A percentile compares a stretch with the other conserved stretches of the same genome.
These are phyloP conservation scores for Tribolium castaneum DNA, from an alignment of 1,140 invertebrate species.

Conservation along the genomic window DNA sequence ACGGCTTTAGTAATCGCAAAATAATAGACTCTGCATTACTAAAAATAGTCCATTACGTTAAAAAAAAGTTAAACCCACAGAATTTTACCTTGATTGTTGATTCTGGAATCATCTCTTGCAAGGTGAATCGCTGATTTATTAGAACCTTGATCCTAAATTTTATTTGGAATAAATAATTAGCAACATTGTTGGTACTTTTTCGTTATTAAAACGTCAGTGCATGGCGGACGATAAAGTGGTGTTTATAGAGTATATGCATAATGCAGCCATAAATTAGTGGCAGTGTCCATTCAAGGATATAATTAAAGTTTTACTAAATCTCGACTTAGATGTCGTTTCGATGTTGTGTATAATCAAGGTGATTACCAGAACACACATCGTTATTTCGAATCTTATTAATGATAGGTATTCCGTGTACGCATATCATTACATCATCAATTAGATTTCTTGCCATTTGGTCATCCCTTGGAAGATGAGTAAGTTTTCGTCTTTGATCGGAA, in stretches of 20 bases:
- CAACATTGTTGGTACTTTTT: not conserved
- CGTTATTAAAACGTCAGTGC: slow-evolving; percentile 2
- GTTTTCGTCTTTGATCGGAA: not conserved
- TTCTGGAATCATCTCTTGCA: not conserved
- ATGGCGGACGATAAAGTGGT: not conserved
- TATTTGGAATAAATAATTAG: not conserved
- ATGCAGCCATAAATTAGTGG: slow-evolving; percentile 16
- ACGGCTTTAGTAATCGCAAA: not conserved
- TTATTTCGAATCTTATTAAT: not conserved
- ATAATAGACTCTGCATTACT: slow-evolving; percentile 1
- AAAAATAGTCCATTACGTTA: slow-evolving; percentile 15
- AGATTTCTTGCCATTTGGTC: not conserved
- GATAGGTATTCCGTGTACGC: not conserved
- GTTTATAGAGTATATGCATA: slow-evolving; percentile 5
- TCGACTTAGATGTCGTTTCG: slow-evolving; percentile 5
- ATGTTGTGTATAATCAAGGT: slow-evolving; percentile 19
- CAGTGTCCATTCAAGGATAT: slow-evolving; percentile 4
- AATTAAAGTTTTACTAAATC: slow-evolving; percentile 34
- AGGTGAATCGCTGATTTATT: not conserved
- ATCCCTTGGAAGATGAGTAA: not conserved
- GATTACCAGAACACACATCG: slow-evolving; percentile 9
- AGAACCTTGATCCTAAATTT: not conserved
- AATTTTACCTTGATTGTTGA: slow-evolving; percentile 8
- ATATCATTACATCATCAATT: slow-evolving; percentile 15
- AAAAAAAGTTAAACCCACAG: not conserved